A percentile compares a stretch with the other conserved stretches of the same genome.
phyloP scores from a whole-genome alignment of 2,113 vertebrate species.

The Zapornia atra region DNA sequence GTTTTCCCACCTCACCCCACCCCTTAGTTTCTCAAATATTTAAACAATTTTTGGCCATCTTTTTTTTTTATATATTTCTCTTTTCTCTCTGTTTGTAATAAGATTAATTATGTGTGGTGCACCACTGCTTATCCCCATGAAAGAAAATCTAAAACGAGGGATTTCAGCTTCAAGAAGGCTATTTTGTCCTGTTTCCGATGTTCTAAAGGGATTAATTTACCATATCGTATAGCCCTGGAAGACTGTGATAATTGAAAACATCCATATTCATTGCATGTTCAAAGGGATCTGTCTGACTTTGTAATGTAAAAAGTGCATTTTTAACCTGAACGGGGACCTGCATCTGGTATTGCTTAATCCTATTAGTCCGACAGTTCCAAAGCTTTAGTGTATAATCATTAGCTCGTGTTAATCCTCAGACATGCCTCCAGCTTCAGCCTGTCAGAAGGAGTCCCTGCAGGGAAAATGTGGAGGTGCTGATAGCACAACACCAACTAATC shows the following conservation, averaged over 20 bases:
- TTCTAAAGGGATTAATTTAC: conserved; percentile 93
- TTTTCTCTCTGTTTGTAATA: conserved; percentile 83
- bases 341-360: conserved; percentile 91
- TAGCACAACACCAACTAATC: conserved; percentile 87
- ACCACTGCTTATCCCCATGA: conserved; percentile 86
- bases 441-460: conserved; percentile 89
- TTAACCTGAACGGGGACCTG: conserved; percentile 90
- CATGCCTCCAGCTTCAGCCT: conserved; percentile 86
- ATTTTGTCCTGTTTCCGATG: conserved; percentile 89
- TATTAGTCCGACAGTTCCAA: conserved; percentile 91
- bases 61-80: neutral
- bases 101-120: conserved; percentile 88
- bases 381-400: conserved; percentile 93
- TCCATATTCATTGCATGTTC: conserved; percentile 94
- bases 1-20: conserved; percentile 20
- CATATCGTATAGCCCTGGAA: conserved; percentile 90
- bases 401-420: conserved; percentile 89
- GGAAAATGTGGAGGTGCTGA: conserved; percentile 89
- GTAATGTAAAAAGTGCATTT: conserved; percentile 94
- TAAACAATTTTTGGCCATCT: conserved; percentile 58
- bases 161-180: conserved; percentile 88
- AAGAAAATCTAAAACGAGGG: conserved; percentile 87
- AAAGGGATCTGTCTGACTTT: conserved; percentile 92
- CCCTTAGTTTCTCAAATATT: conserved; percentile 74
- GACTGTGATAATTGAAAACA: conserved; percentile 94